Percentiles rank a stretch among this genome's conserved stretches.
Evolutionary conservation across 2,888 invertebrate species (phyloP).

Genomic region (Apocheima hispidaria): DNA sequence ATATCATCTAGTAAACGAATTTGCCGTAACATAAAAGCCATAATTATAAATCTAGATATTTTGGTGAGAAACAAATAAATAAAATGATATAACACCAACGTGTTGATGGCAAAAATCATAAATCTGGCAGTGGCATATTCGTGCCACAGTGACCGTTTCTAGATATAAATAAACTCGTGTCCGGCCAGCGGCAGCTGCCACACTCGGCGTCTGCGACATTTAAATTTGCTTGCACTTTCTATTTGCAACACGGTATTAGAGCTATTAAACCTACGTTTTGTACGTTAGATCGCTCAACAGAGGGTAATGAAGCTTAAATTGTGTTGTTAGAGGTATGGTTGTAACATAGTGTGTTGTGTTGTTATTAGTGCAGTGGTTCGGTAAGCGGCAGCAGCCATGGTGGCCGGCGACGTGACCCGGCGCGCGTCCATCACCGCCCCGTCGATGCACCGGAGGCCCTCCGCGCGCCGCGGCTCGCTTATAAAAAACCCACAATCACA

Average conservation of each 20-base stretch:
- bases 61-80: not conserved
- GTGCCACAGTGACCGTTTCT: constrained; percentile 64
- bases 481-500: constrained; percentile 84
- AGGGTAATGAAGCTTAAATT: constrained; percentile 21
- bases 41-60: not conserved
- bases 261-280: constrained; percentile 43
- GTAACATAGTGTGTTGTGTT: constrained; percentile 37
- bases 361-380: constrained; percentile 53
- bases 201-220: constrained; percentile 69
- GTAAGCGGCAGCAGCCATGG: constrained; percentile 62
- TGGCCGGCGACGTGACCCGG: constrained; percentile 81
- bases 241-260: constrained; percentile 68
- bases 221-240: constrained; percentile 76
- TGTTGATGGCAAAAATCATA: constrained; percentile 58
- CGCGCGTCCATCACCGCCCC: constrained; percentile 83
- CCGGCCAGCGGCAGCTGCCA: constrained; percentile 46
- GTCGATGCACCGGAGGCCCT: constrained; percentile 84
- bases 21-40: not conserved
- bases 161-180: constrained; percentile 70
- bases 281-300: constrained; percentile 8
- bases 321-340: constrained; percentile 17
- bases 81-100: not conserved
- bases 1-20: no score
- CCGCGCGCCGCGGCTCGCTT: constrained; percentile 86
- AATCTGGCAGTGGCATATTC: constrained; percentile 67